These are phyloP conservation scores for Rotaria magnacalcarata DNA, from an alignment of 2,888 invertebrate species.

Conservation along the genomic window DNA sequence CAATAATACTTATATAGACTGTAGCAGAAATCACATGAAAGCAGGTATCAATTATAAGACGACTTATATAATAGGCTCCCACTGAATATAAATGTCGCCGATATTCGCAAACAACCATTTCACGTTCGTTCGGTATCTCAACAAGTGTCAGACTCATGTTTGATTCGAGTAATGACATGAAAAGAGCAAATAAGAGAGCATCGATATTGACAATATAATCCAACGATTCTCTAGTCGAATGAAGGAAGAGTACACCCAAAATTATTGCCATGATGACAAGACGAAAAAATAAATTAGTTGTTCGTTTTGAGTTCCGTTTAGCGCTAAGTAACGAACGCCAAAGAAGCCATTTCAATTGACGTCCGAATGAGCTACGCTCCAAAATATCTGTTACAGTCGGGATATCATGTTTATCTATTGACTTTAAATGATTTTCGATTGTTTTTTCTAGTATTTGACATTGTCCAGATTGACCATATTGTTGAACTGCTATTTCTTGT, in stretches of 20 bases:
- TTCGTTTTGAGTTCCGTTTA: conserved; percentile 80
- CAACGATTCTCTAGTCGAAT: too few species aligned
- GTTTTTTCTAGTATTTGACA: not conserved
- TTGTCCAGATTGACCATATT: not conserved
- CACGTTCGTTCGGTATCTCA: conserved; percentile 53
- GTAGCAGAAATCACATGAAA: not conserved
- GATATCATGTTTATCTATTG: not conserved
- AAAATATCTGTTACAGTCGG: not conserved
- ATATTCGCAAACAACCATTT: conserved; percentile 53
- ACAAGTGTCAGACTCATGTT: conserved; percentile 49
- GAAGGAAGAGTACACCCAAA: conserved; percentile 38
- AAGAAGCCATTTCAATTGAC: conserved; percentile 70
- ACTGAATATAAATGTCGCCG: conserved; percentile 53
- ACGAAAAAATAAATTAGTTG: conserved; percentile 80
- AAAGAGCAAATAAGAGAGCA: conserved; percentile 39
- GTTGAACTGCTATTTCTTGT: not conserved
- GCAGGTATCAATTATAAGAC: conserved; percentile 48
- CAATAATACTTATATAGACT: not conserved
- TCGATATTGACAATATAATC: conserved; percentile 41
- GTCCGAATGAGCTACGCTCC: not conserved
- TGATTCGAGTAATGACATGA: conserved; percentile 36
- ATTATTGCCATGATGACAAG: conserved; percentile 63
- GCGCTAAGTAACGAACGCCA: conserved; percentile 85
- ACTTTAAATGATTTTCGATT: not conserved
- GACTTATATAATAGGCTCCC: conserved; percentile 53